Base-by-base conservation (phyloP, 2,797 vertebrate genomes). In the Macropodus opercularis region DNA sequence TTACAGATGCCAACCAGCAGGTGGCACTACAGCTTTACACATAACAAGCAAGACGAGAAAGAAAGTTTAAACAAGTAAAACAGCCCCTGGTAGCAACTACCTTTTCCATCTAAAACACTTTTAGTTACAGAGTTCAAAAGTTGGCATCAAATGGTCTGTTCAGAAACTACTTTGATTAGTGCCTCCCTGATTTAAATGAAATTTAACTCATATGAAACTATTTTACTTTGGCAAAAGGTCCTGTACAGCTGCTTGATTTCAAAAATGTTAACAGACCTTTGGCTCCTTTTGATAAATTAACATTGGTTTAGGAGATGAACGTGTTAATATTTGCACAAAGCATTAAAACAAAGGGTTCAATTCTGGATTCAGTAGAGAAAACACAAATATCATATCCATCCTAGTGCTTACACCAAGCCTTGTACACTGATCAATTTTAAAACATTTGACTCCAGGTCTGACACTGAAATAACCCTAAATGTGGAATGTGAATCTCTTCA, bases 401-500 rank as follows among this genome's bases (percentile, higher is more conserved):
- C 9, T 10, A 4, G 3, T 26, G 9, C 12, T 27, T 13, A 41
- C 17, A 10, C 34, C 22, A 51, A 57, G 22, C 7, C 18, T 36
- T 14, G 13, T 34, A 14, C 13, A 13, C 44, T 12, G 38, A 18
- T 10, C 6, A 38, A n/a, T 15, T 48, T 46, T 74, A 83, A 70
- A 73, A 77, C n/a, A 40, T 42, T 53, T 13, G 5, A 13, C 18
- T 23, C 34, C 27, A 8, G 2, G 49, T 63, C 24, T 9, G 1
- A 54, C 29, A 21, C 51, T 46, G 46, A 49, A 47, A 42, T 15
- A 38, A 42, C 22, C 42, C 43, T 8, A 6, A 44, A 39, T 2
- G 38, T 84, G 87, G 80, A 86, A 87, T 77, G 84, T 77, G 68
- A 68, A 40, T 51, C 21, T 3, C 22, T 48, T 79, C 32, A 51